Evolutionary conservation across 2,113 vertebrate species (phyloP).

Genomic region (Phycodurus eques): DNA sequence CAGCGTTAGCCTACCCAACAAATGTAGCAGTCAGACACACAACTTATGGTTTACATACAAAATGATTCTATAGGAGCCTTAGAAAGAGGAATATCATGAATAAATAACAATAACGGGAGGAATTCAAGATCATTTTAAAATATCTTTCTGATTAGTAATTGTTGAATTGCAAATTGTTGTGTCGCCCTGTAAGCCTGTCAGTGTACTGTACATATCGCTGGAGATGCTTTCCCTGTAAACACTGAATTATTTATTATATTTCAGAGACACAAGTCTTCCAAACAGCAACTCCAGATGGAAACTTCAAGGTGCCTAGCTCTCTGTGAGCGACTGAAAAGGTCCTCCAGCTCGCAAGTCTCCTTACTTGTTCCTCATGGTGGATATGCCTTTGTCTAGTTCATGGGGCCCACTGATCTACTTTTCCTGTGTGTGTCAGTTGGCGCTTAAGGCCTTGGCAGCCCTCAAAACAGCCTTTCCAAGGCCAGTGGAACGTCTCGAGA

Average conservation of each 20-base stretch:
- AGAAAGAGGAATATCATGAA: not conserved
- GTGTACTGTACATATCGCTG: not conserved
- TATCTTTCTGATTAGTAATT: not conserved
- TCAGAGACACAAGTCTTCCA: conserved; percentile 23
- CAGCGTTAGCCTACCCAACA: conserved; percentile 5
- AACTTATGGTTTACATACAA: not conserved
- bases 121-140: not conserved
- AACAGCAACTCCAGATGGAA: conserved; percentile 18
- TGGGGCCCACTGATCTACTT: conserved; percentile 58
- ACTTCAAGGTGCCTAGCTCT: conserved; percentile 50
- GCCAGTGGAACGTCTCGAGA: conserved; percentile 54
- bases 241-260: conserved; percentile 21
- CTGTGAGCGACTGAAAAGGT: conserved; percentile 47
- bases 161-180: not conserved
- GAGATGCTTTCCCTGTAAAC: conserved; percentile 16
- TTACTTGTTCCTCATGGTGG: conserved; percentile 54
- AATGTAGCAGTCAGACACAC: not conserved
- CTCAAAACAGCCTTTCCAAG: conserved; percentile 51
- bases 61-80: not conserved
- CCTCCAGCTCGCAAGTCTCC: conserved; percentile 51
- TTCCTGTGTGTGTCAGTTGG: conserved; percentile 37
- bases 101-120: not conserved
- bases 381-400: conserved; percentile 52
- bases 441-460: conserved; percentile 57
- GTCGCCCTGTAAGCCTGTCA: not conserved